Conservation (phyloP, 2,797 vertebrate genomes). For the Hyperoplus lanceolatus region DNA sequence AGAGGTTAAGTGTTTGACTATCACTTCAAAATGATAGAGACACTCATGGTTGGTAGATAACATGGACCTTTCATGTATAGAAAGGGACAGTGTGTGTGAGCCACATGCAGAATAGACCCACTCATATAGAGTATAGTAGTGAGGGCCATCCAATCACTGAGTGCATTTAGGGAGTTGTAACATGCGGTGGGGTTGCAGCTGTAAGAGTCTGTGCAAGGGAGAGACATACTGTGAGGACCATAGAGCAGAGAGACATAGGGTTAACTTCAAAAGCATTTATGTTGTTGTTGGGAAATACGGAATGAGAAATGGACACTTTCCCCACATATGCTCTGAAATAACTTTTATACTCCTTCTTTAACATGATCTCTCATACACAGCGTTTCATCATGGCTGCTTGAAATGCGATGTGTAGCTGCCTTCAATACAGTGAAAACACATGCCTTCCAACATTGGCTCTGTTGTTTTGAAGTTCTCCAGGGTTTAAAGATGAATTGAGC, state of each 20-base stretch:
- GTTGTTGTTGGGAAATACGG: background rate
- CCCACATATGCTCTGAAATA: background rate
- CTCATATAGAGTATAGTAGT: background rate
- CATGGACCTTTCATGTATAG: background rate
- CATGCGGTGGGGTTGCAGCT: background rate
- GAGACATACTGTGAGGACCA: background rate
- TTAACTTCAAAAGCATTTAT: background rate
- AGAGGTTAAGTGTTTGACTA: background rate
- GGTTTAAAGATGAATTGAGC: conserved; percentile 4
- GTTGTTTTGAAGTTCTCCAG: background rate
- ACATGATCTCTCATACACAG: background rate
- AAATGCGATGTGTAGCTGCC: background rate
- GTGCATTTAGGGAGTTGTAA: background rate
- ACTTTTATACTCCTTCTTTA: background rate
- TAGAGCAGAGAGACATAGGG: background rate
- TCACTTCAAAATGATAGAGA: background rate
- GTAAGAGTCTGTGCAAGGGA: background rate
- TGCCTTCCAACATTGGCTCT: background rate
- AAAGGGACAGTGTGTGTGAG: background rate
- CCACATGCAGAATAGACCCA: background rate
- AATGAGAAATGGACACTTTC: background rate
- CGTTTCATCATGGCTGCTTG: conserved; percentile 4
- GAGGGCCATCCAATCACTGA: background rate
- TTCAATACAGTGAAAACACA: too few relatives aligned
- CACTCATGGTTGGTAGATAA: background rate